A percentile compares a stretch with the other conserved stretches of the same genome.
Conservation (phyloP, 2,888 invertebrate species). For the Rhingia rostrata region DNA sequence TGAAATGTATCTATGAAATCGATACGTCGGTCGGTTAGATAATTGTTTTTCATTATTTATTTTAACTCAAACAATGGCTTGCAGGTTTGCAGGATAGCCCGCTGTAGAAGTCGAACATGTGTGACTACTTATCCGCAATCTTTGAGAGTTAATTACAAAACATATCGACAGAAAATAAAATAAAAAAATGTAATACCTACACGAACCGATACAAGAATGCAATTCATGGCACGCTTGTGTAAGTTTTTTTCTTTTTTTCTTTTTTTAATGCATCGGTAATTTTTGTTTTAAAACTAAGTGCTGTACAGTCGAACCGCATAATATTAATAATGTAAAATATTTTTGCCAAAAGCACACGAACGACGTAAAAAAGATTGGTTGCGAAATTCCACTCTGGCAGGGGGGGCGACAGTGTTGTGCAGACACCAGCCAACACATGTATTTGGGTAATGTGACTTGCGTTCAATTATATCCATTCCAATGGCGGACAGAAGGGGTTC, state of each 20-base stretch:
- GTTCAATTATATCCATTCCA: slow-evolving; percentile 20
- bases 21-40: slow-evolving; percentile 12
- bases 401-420: slow-evolving; percentile 6
- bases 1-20: slow-evolving; percentile 32
- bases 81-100: not conserved
- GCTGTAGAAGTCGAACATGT: not conserved
- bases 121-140: slow-evolving; percentile 31
- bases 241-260: not conserved
- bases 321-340: slow-evolving; percentile 35
- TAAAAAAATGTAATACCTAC: slow-evolving; percentile 28
- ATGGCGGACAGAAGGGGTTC: no score
- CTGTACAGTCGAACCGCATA: not conserved
- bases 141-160: slow-evolving; percentile 47
- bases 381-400: slow-evolving; percentile 15
- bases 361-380: slow-evolving; percentile 18
- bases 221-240: slow-evolving; percentile 24
- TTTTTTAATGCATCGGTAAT: slow-evolving; percentile 36
- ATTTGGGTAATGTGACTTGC: slow-evolving; percentile 26
- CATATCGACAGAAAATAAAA: not conserved
- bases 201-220: slow-evolving; percentile 45
- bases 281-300: not conserved
- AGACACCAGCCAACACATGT: slow-evolving; percentile 13
- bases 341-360: slow-evolving; percentile 1
- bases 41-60: not conserved
- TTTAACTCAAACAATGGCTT: slow-evolving; percentile 8